Base-by-base conservation (phyloP, 92 coral and sea anemone species). In the Anthopleura xanthogrammica region DNA sequence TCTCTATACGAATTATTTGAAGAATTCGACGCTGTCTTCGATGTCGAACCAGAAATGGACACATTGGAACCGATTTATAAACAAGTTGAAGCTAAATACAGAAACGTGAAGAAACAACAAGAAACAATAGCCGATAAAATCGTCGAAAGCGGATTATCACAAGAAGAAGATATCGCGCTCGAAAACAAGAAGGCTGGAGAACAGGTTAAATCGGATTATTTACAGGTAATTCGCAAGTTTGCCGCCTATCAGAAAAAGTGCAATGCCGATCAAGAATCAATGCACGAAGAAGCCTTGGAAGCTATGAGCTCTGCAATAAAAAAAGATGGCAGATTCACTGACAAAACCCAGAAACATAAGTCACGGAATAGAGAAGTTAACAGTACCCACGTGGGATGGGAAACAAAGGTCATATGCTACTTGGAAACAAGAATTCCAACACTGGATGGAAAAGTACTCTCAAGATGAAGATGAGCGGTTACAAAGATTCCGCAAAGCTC, bases 251-350 rank as follows among this genome's bases (percentile, higher is more conserved):
- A 52, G 75, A 68, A 58, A 58, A 86, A 43, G 76, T 55, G 54
- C 68, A 82, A 78, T 41, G 80, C 79, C 2, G 54, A 54, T 12
- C 57, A 76, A 70, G 74, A 41, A 52, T 76, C 83, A 10, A 24
- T 81, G 0, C 54, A 76, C 12, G 56, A 76, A 76, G 79, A 79
- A 20, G 74, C 85, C 62, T 52, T 82, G 24, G 81, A 50, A 76
- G 77, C 89, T 9, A 86, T 86, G 92, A 78, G 83, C n/a, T 52
- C 76, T 9, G 80, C 87, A 12, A 86, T 88, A 50, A 72, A 74
- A 74, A 78, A 89, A 78, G 48, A 89, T 89, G 92, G 86, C 92
- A 48, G 92, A 89, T 48, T 76, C 77, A 24, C 50, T 89, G 57
- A 75, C 78, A 36, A 62, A 29, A 81, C 76, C 68, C 46, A 77